Conservation (phyloP, 2,797 vertebrate species). For the Parotocinclus haroldoi region DNA sequence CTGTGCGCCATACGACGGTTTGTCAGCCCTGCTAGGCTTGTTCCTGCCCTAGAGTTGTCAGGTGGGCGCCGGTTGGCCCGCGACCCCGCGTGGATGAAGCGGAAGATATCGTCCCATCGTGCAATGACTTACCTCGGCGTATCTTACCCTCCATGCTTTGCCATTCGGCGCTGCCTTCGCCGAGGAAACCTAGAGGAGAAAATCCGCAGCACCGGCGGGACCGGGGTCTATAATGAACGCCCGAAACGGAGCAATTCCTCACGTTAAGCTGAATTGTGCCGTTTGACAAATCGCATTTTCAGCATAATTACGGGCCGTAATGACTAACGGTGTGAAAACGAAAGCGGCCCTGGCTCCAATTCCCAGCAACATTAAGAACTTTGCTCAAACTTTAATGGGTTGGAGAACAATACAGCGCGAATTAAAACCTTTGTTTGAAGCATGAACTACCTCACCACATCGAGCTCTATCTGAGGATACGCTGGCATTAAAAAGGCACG, state of each 20-base stretch:
- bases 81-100: too few species aligned
- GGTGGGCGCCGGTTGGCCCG: too few species aligned
- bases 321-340: background rate
- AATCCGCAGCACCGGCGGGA: too few species aligned
- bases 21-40: too few species aligned
- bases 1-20: too few species aligned
- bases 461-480: background rate
- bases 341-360: background rate
- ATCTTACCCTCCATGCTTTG: too few species aligned
- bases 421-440: background rate
- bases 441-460: background rate
- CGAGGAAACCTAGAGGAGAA: too few species aligned
- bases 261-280: background rate
- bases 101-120: too few species aligned
- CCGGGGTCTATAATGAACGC: background rate
- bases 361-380: background rate
- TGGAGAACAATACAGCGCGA: background rate
- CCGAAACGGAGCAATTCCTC: background rate
- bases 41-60: too few species aligned
- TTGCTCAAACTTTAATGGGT: background rate
- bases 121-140: too few species aligned
- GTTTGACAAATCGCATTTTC: slow-evolving; percentile 4
- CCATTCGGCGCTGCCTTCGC: too few species aligned
- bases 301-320: background rate
- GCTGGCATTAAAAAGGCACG: too few species aligned